phyloP scores from a whole-genome alignment of 2,888 invertebrate genomes.

The Hydrotaea diabolus region DNA sequence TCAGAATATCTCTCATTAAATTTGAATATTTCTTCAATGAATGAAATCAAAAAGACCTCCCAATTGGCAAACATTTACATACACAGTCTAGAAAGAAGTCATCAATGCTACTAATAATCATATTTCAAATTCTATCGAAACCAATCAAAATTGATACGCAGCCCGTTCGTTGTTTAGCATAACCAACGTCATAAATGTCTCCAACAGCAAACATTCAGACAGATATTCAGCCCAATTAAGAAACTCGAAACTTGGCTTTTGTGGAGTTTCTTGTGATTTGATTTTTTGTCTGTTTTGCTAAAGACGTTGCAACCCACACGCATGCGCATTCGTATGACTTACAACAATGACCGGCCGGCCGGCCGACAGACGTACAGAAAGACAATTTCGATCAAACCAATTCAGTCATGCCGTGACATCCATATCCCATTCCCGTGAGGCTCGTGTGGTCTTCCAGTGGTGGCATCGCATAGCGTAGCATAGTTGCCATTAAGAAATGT shows the following conservation, averaged over 20 bases:
- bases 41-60: conserved; percentile 13
- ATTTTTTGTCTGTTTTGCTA: not conserved
- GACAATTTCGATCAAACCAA: not conserved
- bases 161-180: conserved; percentile 55
- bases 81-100: conserved; percentile 1
- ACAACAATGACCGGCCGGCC: not conserved
- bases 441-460: conserved; percentile 53
- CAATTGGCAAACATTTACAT: conserved; percentile 21
- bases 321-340: conserved; percentile 18
- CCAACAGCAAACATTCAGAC: conserved; percentile 31
- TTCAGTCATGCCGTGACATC: not conserved
- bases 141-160: conserved; percentile 56
- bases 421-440: conserved; percentile 13
- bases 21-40: not conserved
- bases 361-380: not conserved
- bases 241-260: conserved; percentile 38
- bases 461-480: not conserved
- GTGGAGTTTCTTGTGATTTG: conserved; percentile 11
- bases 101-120: conserved; percentile 27
- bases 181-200: conserved; percentile 53
- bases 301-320: conserved; percentile 62
- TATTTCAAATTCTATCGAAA: conserved; percentile 55
- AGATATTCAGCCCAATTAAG: conserved; percentile 59
- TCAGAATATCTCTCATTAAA: not conserved
- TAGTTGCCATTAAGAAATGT: conserved; percentile 39